Evolutionary conservation across 2,113 vertebrate genomes (phyloP).

Genomic region (Mesocricetus auratus): DNA sequence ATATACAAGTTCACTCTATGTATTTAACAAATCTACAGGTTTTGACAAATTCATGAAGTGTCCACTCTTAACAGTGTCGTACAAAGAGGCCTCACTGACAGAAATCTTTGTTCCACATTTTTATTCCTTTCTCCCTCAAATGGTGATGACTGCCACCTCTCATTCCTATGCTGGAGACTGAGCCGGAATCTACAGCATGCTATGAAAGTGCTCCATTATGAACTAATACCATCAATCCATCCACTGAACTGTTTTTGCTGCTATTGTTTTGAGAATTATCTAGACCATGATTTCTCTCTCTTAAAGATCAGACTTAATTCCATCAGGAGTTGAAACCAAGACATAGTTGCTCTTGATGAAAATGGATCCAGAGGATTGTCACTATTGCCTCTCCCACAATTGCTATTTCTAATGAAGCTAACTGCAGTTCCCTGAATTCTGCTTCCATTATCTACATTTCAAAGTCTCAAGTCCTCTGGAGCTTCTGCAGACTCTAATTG

Average conservation of each 20-base stretch:
- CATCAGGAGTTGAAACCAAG: background rate
- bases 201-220: background rate
- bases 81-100: background rate
- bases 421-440: background rate
- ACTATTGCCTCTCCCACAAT: background rate
- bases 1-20: background rate
- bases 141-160: background rate
- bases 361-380: background rate
- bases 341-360: background rate
- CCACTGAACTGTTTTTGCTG: background rate
- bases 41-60: background rate
- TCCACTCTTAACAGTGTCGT: background rate
- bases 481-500: background rate
- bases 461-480: background rate
- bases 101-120: background rate
- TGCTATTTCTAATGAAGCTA: background rate
- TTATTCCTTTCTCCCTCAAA: background rate
- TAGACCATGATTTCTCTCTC: background rate
- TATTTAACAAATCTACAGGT: background rate
- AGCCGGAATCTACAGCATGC: background rate
- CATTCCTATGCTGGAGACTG: background rate
- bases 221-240: background rate
- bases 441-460: background rate
- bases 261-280: background rate
- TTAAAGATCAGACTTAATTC: background rate